These are phyloP conservation scores for Ditylenchus weischeri DNA, from an alignment of 2,888 invertebrate genomes.

Conservation along the genomic window DNA sequence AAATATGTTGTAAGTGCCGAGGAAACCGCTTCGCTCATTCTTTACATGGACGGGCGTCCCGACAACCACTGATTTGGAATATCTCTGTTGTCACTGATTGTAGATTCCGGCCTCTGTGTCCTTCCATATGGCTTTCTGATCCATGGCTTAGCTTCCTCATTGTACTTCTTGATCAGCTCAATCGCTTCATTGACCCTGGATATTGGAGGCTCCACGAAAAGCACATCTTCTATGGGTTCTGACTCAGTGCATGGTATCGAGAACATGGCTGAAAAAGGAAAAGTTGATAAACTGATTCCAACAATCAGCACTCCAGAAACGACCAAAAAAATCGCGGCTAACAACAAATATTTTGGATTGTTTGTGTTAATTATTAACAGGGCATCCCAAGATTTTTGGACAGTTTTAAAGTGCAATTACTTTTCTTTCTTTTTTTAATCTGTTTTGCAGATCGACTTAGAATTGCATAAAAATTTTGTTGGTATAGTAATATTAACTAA, in stretches of 20 bases:
- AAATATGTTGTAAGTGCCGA: too few relatives aligned
- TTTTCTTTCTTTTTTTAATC: too few relatives aligned
- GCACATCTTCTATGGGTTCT: conserved; percentile 53
- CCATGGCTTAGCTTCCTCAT: conserved; percentile 44
- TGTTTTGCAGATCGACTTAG: too few relatives aligned
- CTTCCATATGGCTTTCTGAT: conserved; percentile 24
- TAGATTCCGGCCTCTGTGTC: conserved; percentile 25
- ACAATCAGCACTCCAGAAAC: conserved; percentile 11
- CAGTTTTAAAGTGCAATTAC: too few relatives aligned
- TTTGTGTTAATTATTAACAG: too few relatives aligned
- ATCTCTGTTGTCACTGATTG: conserved; percentile 32
- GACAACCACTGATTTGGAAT: conserved; percentile 28
- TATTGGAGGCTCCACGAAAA: conserved; percentile 52
- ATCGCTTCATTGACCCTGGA: conserved; percentile 35
- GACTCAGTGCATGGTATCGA: conserved; percentile 45
- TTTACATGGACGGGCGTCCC: conserved; percentile 1
- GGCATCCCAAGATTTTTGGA: too few relatives aligned
- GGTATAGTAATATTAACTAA: too few relatives aligned
- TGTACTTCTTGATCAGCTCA: conserved; percentile 35
- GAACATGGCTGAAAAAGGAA: conserved; percentile 40
- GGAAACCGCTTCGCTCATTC: neutral
- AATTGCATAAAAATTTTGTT: too few relatives aligned
- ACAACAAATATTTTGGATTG: too few relatives aligned
- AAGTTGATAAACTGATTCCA: neutral
- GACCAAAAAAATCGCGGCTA: too few relatives aligned